Evolutionary conservation across 2,888 invertebrate species (phyloP).

Genomic region (Diaphora mendica): DNA sequence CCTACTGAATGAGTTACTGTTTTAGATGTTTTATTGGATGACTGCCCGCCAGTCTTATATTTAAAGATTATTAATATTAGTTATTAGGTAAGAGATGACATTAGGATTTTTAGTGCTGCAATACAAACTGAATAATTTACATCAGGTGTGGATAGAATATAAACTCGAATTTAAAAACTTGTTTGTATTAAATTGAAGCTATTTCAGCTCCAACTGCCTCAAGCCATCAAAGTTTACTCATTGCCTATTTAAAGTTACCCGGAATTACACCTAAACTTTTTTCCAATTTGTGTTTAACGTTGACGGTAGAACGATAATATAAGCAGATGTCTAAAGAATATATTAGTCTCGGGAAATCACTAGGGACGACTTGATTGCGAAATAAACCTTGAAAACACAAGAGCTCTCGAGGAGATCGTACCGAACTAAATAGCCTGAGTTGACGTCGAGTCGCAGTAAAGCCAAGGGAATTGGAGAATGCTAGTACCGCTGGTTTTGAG

Average conservation of each 20-base stretch:
- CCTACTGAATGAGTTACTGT: too few relatives aligned
- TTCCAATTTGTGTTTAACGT: constrained; percentile 26
- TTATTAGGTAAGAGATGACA: too few relatives aligned
- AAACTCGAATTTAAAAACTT: background rate
- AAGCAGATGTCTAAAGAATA: constrained; percentile 36
- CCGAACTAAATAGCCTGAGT: constrained; percentile 58
- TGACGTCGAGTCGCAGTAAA: constrained; percentile 44
- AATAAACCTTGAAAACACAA: constrained; percentile 63
- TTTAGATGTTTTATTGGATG: too few relatives aligned
- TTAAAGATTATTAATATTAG: background rate
- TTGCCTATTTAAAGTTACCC: constrained; percentile 5
- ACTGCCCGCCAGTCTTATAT: background rate
- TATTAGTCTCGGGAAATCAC: constrained; percentile 43
- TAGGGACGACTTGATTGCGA: constrained; percentile 61
- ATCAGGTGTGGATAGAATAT: background rate
- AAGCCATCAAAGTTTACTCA: background rate
- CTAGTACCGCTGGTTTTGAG: constrained; percentile 27
- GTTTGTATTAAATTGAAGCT: background rate
- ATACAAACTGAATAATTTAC: background rate
- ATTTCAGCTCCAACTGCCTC: background rate
- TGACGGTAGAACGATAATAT: constrained; percentile 26
- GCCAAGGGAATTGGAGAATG: constrained; percentile 47
- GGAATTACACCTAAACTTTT: constrained; percentile 11
- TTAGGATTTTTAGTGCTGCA: too few relatives aligned
- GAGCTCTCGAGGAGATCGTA: constrained; percentile 57